phyloP scores from a whole-genome alignment of 2,797 vertebrate genomes.

The Podargus strigoides region DNA sequence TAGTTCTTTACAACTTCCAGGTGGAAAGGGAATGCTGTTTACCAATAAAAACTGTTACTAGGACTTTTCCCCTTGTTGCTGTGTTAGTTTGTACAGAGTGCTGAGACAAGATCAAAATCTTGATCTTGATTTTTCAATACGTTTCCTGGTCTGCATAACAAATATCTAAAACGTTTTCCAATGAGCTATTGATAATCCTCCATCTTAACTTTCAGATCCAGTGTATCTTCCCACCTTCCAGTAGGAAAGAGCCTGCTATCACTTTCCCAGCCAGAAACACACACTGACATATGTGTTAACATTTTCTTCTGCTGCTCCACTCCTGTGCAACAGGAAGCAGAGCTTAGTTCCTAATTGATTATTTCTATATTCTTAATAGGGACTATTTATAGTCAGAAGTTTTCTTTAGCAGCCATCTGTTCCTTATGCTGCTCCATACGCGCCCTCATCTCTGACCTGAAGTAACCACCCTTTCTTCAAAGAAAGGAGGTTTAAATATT shows the following conservation, averaged over 20 bases:
- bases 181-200: background rate
- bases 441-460: slow-evolving; percentile 33
- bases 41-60: background rate
- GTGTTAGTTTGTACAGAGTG: background rate
- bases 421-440: slow-evolving; percentile 37
- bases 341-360: background rate
- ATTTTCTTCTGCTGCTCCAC: background rate
- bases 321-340: background rate
- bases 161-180: background rate
- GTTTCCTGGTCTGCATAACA: background rate
- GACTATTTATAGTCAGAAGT: slow-evolving; percentile 12
- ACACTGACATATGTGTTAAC: background rate
- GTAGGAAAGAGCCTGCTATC: background rate
- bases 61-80: background rate
- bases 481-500: slow-evolving; percentile 58
- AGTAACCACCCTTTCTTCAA: slow-evolving; percentile 47
- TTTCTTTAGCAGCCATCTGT: slow-evolving; percentile 44
- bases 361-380: slow-evolving; percentile 16
- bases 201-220: background rate
- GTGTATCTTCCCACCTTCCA: background rate
- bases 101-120: background rate
- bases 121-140: background rate
- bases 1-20: background rate
- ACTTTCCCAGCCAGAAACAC: background rate
- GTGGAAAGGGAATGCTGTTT: background rate